Evolutionary conservation across 2,888 invertebrate genomes (phyloP).

Genomic region (Eudasyphora cyanicolor): DNA sequence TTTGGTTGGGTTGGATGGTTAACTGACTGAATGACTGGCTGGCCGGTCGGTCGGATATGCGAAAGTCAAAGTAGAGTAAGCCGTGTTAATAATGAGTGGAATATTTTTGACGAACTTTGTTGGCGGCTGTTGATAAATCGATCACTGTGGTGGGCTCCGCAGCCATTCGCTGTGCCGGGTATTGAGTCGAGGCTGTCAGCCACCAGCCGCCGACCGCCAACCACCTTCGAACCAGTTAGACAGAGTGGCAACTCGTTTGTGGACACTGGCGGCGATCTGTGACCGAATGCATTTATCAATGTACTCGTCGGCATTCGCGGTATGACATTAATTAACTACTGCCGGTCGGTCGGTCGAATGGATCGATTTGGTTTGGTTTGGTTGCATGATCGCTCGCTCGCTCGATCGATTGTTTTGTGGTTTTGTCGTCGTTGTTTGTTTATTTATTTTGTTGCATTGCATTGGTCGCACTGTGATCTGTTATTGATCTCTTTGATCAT

Average conservation of each 20-base stretch:
- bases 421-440: too few species aligned
- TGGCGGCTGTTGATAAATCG: conserved; percentile 59
- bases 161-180: conserved; percentile 48
- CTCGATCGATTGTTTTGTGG: too few species aligned
- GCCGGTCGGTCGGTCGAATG: conserved; percentile 72
- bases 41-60: too few species aligned
- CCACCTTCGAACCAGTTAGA: conserved; percentile 62
- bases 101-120: conserved; percentile 47
- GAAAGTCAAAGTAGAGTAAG: conserved; percentile 36
- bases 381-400: conserved; percentile 17
- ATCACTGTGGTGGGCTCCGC: conserved; percentile 50
- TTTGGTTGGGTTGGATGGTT: conserved; percentile 2
- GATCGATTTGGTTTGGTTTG: neutral
- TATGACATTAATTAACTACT: conserved; percentile 79
- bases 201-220: neutral
- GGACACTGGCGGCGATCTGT: conserved; percentile 48
- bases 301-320: conserved; percentile 73
- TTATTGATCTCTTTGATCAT: conserved; percentile 64
- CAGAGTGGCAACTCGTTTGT: conserved; percentile 62
- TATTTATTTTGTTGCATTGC: conserved; percentile 27
- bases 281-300: conserved; percentile 62
- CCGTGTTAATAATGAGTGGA: conserved; percentile 40
- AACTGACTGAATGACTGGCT: too few species aligned
- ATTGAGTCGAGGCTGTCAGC: too few species aligned
- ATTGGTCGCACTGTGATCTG: conserved; percentile 52